Conservation (phyloP, 1,140 invertebrate genomes). For the Caenorhabditis latens region DNA sequence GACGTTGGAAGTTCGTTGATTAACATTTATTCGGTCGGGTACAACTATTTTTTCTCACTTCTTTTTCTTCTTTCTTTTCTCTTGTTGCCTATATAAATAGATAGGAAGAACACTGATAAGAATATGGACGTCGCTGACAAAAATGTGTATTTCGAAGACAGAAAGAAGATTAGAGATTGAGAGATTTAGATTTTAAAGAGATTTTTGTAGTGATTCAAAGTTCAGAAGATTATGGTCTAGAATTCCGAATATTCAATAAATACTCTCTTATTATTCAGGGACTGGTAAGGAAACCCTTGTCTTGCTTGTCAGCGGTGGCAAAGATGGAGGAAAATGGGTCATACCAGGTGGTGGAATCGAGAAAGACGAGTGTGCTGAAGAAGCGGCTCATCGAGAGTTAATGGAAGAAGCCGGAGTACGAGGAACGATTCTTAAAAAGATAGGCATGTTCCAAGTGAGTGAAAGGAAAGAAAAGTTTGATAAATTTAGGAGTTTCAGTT, state of each 20-base stretch:
- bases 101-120: constrained; percentile 28
- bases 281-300: constrained; percentile 42
- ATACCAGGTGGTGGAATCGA: constrained; percentile 63
- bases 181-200: not conserved
- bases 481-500: too few species aligned
- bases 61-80: not conserved
- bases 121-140: constrained; percentile 47
- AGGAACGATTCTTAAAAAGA: constrained; percentile 14
- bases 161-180: not conserved
- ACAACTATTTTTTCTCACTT: not conserved
- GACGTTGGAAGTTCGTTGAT: constrained; percentile 47
- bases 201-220: not conserved
- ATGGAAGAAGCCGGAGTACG: constrained; percentile 61
- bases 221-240: not conserved
- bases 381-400: constrained; percentile 58
- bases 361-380: constrained; percentile 60
- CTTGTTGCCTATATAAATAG: not conserved
- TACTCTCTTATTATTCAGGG: constrained; percentile 30
- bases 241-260: too few species aligned
- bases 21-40: not conserved
- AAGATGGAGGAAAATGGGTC: constrained; percentile 61
- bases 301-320: constrained; percentile 58
- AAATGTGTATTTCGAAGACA: constrained; percentile 24
- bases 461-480: not conserved
- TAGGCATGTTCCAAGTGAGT: constrained; percentile 59